A percentile compares a stretch with the other conserved stretches of the same genome.
Conservation (phyloP, 2,888 invertebrate genomes). For the Catotricha subobsoleta region DNA sequence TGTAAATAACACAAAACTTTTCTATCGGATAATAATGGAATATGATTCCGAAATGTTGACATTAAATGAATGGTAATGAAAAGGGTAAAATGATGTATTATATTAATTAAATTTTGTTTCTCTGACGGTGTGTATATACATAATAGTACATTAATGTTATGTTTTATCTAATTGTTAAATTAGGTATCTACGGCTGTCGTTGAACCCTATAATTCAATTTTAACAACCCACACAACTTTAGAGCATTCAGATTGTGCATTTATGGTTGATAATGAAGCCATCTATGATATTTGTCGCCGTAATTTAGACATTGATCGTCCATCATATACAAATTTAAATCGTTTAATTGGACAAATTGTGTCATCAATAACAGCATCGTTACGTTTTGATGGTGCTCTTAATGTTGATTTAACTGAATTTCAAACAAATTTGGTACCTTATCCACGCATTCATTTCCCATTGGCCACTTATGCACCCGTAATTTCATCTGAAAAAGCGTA, state of each 20-base stretch:
- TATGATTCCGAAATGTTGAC: too few relatives aligned
- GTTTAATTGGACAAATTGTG: conserved; percentile 75
- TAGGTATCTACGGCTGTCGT: conserved; percentile 65
- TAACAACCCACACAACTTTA: conserved; percentile 79
- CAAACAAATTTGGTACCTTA: conserved; percentile 88
- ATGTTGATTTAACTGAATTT: conserved; percentile 87
- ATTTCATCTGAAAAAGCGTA: conserved; percentile 87
- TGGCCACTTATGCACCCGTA: conserved; percentile 80
- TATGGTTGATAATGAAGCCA: conserved; percentile 83
- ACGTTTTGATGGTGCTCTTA: conserved; percentile 79
- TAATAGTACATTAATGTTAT: too few relatives aligned
- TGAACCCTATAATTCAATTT: conserved; percentile 82
- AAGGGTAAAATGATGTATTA: too few relatives aligned
- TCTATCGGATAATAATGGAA: too few relatives aligned
- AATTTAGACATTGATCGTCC: conserved; percentile 72
- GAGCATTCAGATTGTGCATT: conserved; percentile 80
- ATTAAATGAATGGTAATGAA: too few relatives aligned
- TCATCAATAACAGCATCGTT: conserved; percentile 86
- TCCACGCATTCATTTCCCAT: conserved; percentile 87
- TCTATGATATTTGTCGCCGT: conserved; percentile 73
- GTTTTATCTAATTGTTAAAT: conserved; percentile 10
- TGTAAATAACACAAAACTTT: too few relatives aligned
- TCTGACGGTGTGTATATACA: too few relatives aligned
- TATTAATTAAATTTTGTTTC: too few relatives aligned
- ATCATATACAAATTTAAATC: conserved; percentile 73